Evolutionary conservation across 2,113 vertebrate species (phyloP).

Genomic region (Grus americana): DNA sequence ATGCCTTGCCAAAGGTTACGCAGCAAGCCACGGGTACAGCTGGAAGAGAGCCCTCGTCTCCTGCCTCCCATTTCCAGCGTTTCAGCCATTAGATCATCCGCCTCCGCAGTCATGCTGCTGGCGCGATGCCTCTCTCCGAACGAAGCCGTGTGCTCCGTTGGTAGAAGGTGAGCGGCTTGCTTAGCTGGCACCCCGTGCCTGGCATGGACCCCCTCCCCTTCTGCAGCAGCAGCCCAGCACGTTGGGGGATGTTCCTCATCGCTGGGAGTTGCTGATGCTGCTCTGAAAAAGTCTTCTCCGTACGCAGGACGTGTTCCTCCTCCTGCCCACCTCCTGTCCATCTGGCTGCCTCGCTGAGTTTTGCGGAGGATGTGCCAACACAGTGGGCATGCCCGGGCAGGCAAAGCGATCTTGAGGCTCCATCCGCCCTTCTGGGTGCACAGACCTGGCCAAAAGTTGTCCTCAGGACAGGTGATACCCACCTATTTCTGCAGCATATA

Average conservation of each 20-base stretch:
- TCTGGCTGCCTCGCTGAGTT: not conserved
- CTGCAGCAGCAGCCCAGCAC: not conserved
- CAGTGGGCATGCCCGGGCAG: not conserved
- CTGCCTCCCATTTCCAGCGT: not conserved
- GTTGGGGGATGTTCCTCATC: fast-evolving
- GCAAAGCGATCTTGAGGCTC: not conserved
- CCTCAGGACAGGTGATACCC: not conserved
- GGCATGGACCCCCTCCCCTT: not conserved
- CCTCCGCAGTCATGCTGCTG: not conserved
- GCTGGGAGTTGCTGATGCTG: not conserved
- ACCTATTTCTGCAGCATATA: not conserved
- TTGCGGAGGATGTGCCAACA: not conserved
- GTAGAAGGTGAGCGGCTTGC: not conserved
- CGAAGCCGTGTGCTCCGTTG: fast-evolving
- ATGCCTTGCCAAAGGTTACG: not conserved
- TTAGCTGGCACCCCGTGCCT: not conserved
- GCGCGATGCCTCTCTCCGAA: fast-evolving
- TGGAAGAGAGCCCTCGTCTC: slow-evolving; percentile 39
- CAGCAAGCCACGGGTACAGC: slow-evolving; percentile 12
- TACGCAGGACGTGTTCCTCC: not conserved
- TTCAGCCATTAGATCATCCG: not conserved
- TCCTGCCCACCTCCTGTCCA: not conserved
- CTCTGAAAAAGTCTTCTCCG: not conserved
- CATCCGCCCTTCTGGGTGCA: not conserved
- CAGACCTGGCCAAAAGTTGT: not conserved